Evolutionary conservation across 1,140 invertebrate genomes (phyloP), one percentile per base, ranked within the genome.

Genomic region (Eriocheir sinensis): DNA sequence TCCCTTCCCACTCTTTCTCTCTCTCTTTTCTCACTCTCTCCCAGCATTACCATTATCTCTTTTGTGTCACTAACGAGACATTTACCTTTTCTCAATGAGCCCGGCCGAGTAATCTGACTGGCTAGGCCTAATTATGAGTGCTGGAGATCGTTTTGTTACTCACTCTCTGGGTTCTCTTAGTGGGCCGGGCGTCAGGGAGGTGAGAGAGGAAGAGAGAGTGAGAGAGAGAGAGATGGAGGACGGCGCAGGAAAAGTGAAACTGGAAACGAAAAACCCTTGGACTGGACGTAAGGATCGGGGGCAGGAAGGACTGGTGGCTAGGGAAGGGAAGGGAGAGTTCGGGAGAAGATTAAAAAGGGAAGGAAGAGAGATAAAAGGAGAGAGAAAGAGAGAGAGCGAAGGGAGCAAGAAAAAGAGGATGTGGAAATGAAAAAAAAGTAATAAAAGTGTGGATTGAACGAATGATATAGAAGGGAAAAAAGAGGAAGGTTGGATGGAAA

Each of bases 11-110:
- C 81, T 83, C 81, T 34, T n/a, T 38, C 36, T 34, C 81, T 83
- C 81, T 34, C 81, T 38, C 36, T 34, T n/a, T 38, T 34, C 81
- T 38, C 30, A 32, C 81, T 34, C 81, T 15, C 30, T 38, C 81
- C 36, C 81, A 83, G 12, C 81, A 34, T 83, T 38, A 83, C 81
- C 81, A 83, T 38, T 38, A 83, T 83, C 81, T 83, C 81, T 38
- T 38, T 83, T 38, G 30, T 83, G 36, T 38, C 81, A n/a, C 81
- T 38, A 83, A 83, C n/a, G 36, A 32, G 30, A 83, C 81, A 15
- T 34, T 83, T 38, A 83, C 81, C 30, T n/a, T 38, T n/a, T 83
- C n/a, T n/a, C 81, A 15, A 83, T 38, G 36, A 32, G 12, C 36
- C 81, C 81, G 12, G 30, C 81, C 48, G 48, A 53, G 48, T 53